Evolutionary conservation across 2,113 vertebrate genomes (phyloP).

Genomic region (Promerops cafer): DNA sequence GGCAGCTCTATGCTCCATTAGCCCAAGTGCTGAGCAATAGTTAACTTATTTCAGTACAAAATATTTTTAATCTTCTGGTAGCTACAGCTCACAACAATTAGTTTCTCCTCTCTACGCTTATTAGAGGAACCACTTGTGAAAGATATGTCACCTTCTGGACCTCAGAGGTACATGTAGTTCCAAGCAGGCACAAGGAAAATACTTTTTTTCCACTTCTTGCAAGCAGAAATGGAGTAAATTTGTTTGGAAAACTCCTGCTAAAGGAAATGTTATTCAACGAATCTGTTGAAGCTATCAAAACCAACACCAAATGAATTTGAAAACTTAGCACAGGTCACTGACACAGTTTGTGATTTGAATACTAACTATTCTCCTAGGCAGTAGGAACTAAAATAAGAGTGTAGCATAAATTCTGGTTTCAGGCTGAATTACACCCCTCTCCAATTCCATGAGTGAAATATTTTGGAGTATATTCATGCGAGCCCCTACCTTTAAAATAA

Average conservation of each 20-base stretch:
- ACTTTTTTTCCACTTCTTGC: background rate
- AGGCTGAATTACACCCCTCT: background rate
- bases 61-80: background rate
- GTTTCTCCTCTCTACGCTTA: background rate
- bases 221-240: background rate
- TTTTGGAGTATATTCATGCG: background rate
- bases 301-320: background rate
- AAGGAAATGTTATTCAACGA: background rate
- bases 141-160: background rate
- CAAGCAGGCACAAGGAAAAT: slow-evolving; percentile 10
- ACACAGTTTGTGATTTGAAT: background rate
- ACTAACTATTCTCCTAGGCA: background rate
- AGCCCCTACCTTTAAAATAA: background rate
- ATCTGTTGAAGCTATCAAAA: background rate
- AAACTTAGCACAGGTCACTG: background rate
- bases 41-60: background rate
- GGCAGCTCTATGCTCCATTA: background rate
- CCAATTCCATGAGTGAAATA: background rate
- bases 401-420: background rate
- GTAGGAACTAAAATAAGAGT: background rate
- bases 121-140: background rate
- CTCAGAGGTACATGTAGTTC: background rate
- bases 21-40: background rate
- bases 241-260: background rate
- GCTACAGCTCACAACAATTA: background rate